Evolutionary conservation across 1,140 invertebrate genomes (phyloP), one percentile per base, ranked within the genome.

Genomic region (Drosophila sproati): DNA sequence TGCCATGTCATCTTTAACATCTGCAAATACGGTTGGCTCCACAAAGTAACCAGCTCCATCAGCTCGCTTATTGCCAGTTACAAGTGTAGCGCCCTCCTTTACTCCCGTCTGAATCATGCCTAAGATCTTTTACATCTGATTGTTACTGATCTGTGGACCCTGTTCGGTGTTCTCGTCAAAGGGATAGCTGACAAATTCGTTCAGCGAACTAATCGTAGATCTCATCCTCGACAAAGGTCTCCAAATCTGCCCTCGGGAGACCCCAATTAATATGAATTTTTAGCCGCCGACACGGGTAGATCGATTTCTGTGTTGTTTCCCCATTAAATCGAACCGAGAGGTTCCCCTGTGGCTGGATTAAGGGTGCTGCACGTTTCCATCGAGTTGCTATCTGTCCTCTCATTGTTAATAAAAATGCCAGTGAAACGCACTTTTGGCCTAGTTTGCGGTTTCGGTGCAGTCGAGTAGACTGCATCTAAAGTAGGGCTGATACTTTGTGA

Each of bases 351-450:
- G 2, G 96, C 78, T 1, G 98, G 98, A 93, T 99, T 98, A 28
- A 98, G 92, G 0, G 97, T 97, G 20, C 95, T 93, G 93, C 99
- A 99, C 0, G 96, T 98, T 93, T 97, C 97, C 0, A 97, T 97
- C 55, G 95, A 96, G 37, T 94, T 94, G 0, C 98, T 96, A 85
- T 98, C 96, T 55, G 96, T 95, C 96, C 97, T 99, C 93, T 99
- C 97, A 94, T 99, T 99, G 93, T 99, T 98, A 57, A 99, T 98
- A 91, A 99, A 99, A 50, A 99, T 54, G 99, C 94, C 98, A 99
- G 83, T 20, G 20, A 20, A 20, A 20, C 20, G 20, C 20, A 20
- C 20, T 20, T 20, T 2, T 20, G 20, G 1, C 20, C 20, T 20
- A 20, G 20, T 20, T 20, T 20, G 20, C 20, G 20, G 20, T 20